These are phyloP conservation scores for Sebastes dallii DNA, from an alignment of 2,797 vertebrate genomes.

Conservation along the genomic window DNA sequence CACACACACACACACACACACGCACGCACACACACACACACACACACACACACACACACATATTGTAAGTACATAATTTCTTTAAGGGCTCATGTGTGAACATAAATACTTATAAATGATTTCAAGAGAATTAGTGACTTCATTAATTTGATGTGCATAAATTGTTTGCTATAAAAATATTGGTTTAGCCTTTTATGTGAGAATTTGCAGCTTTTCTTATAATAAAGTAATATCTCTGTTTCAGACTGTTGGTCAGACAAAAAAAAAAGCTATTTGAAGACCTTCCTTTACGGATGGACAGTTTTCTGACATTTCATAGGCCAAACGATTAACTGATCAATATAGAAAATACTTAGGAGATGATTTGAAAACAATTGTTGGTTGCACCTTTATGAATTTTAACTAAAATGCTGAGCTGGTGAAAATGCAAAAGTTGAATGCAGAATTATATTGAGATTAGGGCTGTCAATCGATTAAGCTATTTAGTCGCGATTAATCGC, in stretches of 20 bases:
- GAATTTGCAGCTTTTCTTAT: background rate
- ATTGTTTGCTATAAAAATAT: too few species aligned
- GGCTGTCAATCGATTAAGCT: too few species aligned
- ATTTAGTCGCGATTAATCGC: too few species aligned
- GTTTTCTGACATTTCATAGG: background rate
- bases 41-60: background rate
- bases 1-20: background rate
- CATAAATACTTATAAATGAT: background rate
- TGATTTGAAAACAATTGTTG: background rate
- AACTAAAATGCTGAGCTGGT: background rate
- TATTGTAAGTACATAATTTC: too few species aligned
- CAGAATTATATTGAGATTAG: background rate
- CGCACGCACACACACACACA: background rate
- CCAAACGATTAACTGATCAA: background rate
- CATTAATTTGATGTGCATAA: too few species aligned
- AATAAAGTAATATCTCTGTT: background rate
- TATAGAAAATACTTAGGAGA: background rate
- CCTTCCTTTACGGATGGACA: background rate
- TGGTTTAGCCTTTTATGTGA: background rate
- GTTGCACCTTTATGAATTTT: background rate
- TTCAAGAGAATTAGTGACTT: too few species aligned
- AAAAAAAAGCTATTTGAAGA: background rate
- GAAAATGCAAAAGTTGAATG: background rate
- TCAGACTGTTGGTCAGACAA: background rate
- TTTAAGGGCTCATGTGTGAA: too few species aligned